These are phyloP conservation scores for Heliconius hortense DNA, from an alignment of 2,888 invertebrate genomes.

Conservation along the genomic window DNA sequence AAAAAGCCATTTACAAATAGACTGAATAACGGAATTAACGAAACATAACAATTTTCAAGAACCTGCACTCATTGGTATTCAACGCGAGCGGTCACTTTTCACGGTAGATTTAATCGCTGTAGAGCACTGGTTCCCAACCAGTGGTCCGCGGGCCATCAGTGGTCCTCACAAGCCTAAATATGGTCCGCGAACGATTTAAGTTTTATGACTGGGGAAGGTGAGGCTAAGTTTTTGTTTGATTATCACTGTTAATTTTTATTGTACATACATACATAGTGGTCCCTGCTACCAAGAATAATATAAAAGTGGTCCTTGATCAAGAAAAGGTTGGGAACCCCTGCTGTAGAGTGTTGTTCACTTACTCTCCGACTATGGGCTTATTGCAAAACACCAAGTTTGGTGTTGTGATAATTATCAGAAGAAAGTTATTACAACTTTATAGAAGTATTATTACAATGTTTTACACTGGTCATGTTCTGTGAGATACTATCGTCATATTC, in stretches of 20 bases:
- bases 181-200: no score
- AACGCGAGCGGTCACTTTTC: slow-evolving; percentile 26
- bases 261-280: no score
- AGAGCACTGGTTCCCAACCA: no score
- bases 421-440: slow-evolving; percentile 28
- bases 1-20: slow-evolving; percentile 1
- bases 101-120: slow-evolving; percentile 28
- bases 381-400: slow-evolving; percentile 32
- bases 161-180: no score
- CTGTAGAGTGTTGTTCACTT: slow-evolving; percentile 22
- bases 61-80: slow-evolving; percentile 32
- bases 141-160: no score
- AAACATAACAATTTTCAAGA: slow-evolving; percentile 28
- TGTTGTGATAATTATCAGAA: slow-evolving; percentile 26
- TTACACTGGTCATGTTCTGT: slow-evolving; percentile 20
- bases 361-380: slow-evolving; percentile 24
- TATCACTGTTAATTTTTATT: no score
- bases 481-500: slow-evolving; percentile 28
- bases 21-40: slow-evolving; percentile 6
- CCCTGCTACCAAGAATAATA: no score
- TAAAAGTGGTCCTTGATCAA: no score
- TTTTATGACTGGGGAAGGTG: no score
- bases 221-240: no score
- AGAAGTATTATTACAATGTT: slow-evolving; percentile 26
- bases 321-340: no score